These are phyloP conservation scores for Siphamia tubifer DNA, from an alignment of 2,113 vertebrate species.

Conservation along the genomic window DNA sequence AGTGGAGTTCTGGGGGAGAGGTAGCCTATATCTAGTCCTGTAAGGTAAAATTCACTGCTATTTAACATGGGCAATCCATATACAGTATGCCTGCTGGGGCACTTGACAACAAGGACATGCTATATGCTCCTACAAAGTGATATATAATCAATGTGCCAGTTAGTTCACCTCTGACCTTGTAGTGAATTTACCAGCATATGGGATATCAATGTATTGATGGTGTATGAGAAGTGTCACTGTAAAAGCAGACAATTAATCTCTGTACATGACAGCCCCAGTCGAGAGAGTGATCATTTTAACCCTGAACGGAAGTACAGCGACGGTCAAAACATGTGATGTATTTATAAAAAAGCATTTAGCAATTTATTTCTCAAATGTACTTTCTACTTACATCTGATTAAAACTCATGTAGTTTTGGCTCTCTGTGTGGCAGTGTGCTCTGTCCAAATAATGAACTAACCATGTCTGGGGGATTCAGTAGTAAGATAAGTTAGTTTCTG, in stretches of 20 bases:
- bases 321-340: not conserved
- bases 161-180: constrained; percentile 61
- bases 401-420: not conserved
- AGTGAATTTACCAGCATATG: constrained; percentile 43
- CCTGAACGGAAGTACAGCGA: not conserved
- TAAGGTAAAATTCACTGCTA: not conserved
- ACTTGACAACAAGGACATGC: constrained; percentile 31
- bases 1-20: not conserved
- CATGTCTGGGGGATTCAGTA: too few relatives aligned
- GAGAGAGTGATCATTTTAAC: not conserved
- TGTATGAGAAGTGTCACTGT: constrained; percentile 8
- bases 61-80: constrained; percentile 25
- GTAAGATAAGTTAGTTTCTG: too few relatives aligned
- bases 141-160: constrained; percentile 55
- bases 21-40: not conserved
- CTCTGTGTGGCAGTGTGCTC: not conserved
- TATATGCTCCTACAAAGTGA: constrained; percentile 16
- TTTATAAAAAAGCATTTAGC: not conserved
- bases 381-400: not conserved
- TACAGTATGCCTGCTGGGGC: not conserved
- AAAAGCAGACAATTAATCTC: constrained; percentile 21
- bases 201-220: constrained; percentile 46
- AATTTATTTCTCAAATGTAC: not conserved
- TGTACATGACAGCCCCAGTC: not conserved
- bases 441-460: too few relatives aligned